Percentiles rank a stretch among this genome's conserved stretches.
Conservation (phyloP, 2,888 invertebrate species). For the Zootermopsis nevadensis region DNA sequence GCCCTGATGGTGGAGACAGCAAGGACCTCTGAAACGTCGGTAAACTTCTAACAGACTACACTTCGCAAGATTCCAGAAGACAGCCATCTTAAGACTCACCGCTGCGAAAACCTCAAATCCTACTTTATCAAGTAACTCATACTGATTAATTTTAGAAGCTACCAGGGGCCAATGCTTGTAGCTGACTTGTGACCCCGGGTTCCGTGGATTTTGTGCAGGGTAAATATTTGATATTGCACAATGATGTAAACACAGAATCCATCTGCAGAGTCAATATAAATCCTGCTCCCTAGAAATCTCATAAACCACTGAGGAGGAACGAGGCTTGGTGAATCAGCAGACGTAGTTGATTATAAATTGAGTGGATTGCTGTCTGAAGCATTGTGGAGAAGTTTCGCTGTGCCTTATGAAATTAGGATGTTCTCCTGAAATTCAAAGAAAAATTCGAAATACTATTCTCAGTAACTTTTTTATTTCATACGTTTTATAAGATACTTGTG, state of each 20-base stretch:
- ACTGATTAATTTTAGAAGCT: neutral
- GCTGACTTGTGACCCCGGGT: conserved; percentile 14
- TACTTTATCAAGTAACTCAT: neutral
- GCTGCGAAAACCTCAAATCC: too few species aligned
- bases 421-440: too few species aligned
- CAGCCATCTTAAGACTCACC: too few species aligned
- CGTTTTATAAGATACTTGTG: too few species aligned
- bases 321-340: neutral
- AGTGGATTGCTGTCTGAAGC: neutral
- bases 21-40: too few species aligned
- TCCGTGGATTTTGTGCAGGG: neutral
- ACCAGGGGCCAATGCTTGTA: neutral
- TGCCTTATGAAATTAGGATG: too few species aligned
- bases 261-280: conserved; percentile 45
- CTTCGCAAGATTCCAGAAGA: too few species aligned
- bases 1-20: too few species aligned
- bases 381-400: too few species aligned
- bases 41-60: too few species aligned
- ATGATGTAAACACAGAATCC: conserved; percentile 46
- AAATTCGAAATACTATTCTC: too few species aligned
- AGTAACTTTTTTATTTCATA: too few species aligned
- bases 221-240: conserved; percentile 39
- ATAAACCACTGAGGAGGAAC: neutral
- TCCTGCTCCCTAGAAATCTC: conserved; percentile 31
- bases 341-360: neutral